Percentiles rank a stretch among this genome's conserved stretches.
Evolutionary conservation across 2,888 invertebrate genomes (phyloP).

Genomic region (Agonopterix subpropinquella): DNA sequence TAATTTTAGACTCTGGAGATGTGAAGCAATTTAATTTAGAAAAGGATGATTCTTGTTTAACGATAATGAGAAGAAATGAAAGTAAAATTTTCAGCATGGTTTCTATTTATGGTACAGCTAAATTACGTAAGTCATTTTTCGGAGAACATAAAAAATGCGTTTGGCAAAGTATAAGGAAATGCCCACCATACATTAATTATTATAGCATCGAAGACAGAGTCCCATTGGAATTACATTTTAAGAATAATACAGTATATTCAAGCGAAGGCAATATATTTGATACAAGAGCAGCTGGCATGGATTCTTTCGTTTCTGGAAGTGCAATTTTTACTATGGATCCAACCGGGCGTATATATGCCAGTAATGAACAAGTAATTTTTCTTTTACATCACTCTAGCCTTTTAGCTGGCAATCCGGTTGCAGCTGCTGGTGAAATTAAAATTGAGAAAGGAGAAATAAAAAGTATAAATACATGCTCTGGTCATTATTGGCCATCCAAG

Average conservation of each 20-base stretch:
- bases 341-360: conserved; percentile 2
- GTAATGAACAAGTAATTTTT: conserved; percentile 1
- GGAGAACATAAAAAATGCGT: background rate
- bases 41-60: background rate
- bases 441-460: conserved; percentile 1
- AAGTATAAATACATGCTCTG: conserved; percentile 1
- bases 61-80: background rate
- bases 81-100: background rate
- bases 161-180: background rate
- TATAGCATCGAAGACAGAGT: background rate
- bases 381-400: conserved; percentile 4
- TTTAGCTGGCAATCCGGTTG: conserved; percentile 1
- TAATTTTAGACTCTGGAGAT: background rate
- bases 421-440: background rate
- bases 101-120: background rate
- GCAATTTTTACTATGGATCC: conserved; percentile 6
- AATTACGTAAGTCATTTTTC: background rate
- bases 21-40: background rate
- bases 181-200: background rate
- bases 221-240: background rate
- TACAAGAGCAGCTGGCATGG: background rate
- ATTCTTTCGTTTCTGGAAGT: background rate
- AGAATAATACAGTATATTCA: background rate
- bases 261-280: background rate
- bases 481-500: conserved; percentile 1